Conservation (phyloP, 2,888 invertebrate genomes). For the Mesodorylaimus sp. region DNA sequence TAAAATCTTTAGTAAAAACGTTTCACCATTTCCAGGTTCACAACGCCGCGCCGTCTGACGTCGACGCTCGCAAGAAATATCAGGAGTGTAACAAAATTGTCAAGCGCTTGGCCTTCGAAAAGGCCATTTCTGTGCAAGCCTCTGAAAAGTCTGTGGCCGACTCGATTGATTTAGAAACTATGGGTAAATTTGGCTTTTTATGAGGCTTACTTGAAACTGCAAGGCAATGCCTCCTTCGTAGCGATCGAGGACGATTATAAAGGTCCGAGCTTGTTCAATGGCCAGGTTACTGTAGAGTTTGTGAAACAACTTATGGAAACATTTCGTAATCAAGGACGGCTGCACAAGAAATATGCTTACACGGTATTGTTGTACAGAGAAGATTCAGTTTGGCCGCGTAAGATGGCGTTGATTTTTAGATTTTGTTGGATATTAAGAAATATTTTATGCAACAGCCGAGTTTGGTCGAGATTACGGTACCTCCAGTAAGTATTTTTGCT, state of each 20-base stretch:
- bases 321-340: slow-evolving; percentile 71
- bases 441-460: slow-evolving; percentile 67
- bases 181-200: slow-evolving; percentile 11
- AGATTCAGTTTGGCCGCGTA: background rate
- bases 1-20: too few species aligned
- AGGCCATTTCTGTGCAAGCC: slow-evolving; percentile 83
- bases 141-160: slow-evolving; percentile 68
- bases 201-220: background rate
- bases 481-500: slow-evolving; percentile 41
- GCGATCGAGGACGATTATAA: slow-evolving; percentile 82
- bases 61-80: slow-evolving; percentile 76
- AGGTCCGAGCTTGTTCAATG: slow-evolving; percentile 57
- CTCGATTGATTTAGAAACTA: slow-evolving; percentile 43
- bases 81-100: slow-evolving; percentile 89
- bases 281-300: slow-evolving; percentile 66
- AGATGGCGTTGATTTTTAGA: slow-evolving; percentile 43
- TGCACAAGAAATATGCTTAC: slow-evolving; percentile 91
- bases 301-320: slow-evolving; percentile 69
- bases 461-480: slow-evolving; percentile 69
- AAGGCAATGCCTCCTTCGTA: slow-evolving; percentile 31
- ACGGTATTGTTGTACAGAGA: slow-evolving; percentile 43
- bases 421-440: slow-evolving; percentile 68
- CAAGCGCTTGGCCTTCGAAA: slow-evolving; percentile 79
- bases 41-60: slow-evolving; percentile 75
- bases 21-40: slow-evolving; percentile 48